Evolutionary conservation across 1,140 invertebrate species (phyloP).

Genomic region (Bombus sibiricus): DNA sequence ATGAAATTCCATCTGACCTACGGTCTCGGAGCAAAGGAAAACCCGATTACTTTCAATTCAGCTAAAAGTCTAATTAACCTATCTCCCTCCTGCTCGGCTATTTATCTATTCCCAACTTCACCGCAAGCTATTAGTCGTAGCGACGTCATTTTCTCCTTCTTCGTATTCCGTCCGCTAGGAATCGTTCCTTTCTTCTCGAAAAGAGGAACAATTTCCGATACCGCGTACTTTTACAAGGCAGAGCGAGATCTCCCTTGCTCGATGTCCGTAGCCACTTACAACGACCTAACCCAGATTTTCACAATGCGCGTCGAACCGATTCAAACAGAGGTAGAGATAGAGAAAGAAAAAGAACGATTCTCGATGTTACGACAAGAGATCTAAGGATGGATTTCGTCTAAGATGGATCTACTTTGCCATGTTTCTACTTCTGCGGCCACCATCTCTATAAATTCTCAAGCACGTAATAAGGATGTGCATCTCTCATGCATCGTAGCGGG

Average conservation of each 20-base stretch:
- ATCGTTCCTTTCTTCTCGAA: background rate
- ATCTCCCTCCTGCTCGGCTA: background rate
- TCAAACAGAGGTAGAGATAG: background rate
- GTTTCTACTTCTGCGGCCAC: background rate
- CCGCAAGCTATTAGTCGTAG: conserved; percentile 17
- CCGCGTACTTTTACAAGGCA: background rate
- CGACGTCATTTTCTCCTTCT: conserved; percentile 1
- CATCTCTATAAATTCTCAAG: conserved; percentile 12
- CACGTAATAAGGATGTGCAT: background rate
- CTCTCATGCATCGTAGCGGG: background rate
- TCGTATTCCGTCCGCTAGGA: background rate
- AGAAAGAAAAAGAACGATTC: background rate
- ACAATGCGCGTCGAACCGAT: conserved; percentile 27
- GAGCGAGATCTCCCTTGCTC: background rate
- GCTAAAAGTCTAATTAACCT: conserved; percentile 27
- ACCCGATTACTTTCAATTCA: conserved; percentile 28
- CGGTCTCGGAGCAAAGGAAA: background rate
- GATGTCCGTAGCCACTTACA: conserved; percentile 9
- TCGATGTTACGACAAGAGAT: background rate
- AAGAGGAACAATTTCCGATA: conserved; percentile 24
- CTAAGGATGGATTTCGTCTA: background rate
- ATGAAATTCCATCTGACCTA: background rate
- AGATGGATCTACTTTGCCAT: background rate
- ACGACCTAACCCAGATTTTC: conserved; percentile 32
- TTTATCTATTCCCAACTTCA: conserved; percentile 24